phyloP scores from a whole-genome alignment of 1,140 invertebrate genomes.

The Drosophila kanapiae region DNA sequence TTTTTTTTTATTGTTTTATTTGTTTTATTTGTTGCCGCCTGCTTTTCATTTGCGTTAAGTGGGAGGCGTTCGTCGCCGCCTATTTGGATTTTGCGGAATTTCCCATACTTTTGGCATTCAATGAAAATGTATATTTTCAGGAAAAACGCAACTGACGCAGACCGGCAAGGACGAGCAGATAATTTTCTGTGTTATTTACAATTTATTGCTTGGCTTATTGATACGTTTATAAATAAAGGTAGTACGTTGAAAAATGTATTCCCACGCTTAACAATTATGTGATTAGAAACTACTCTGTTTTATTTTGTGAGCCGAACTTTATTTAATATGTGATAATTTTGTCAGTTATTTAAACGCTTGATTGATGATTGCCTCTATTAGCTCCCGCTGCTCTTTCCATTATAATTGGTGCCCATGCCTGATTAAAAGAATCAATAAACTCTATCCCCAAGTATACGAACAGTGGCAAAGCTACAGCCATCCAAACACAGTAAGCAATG shows the following conservation, averaged over 20 bases:
- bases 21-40: constrained; percentile 20
- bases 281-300: background rate
- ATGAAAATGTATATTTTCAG: constrained; percentile 21
- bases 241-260: background rate
- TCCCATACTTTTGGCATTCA: constrained; percentile 37
- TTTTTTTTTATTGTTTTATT: constrained; percentile 34
- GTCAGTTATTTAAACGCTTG: background rate
- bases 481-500: background rate
- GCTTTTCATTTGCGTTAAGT: constrained; percentile 54
- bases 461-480: background rate
- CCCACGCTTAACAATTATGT: background rate
- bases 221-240: constrained; percentile 18
- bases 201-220: constrained; percentile 14
- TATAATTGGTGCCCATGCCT: too few species aligned
- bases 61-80: constrained; percentile 22
- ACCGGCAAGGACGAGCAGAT: constrained; percentile 21
- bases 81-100: constrained; percentile 54
- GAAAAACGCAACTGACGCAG: constrained; percentile 27
- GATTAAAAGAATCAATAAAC: background rate
- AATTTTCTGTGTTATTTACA: constrained; percentile 12
- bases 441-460: background rate
- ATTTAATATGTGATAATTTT: too few species aligned
- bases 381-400: too few species aligned
- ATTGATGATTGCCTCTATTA: too few species aligned
- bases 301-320: too few species aligned